These are phyloP conservation scores for Crypturellus undulatus DNA, from an alignment of 2,113 vertebrate species.

Conservation along the genomic window DNA sequence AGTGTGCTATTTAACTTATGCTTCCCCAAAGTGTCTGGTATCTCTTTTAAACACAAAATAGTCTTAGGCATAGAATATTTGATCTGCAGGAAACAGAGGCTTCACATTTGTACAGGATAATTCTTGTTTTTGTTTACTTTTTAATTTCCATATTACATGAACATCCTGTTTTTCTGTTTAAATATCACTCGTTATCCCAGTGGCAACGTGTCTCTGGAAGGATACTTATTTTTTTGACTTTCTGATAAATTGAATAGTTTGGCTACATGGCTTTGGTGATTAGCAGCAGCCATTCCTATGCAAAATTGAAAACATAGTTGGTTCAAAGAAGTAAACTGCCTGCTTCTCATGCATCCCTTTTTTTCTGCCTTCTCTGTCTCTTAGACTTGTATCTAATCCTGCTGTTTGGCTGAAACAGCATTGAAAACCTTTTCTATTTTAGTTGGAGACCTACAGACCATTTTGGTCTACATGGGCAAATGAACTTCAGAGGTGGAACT, in stretches of 20 bases:
- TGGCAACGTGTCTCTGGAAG: not conserved
- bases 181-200: not conserved
- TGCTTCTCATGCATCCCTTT: not conserved
- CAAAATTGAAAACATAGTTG: not conserved
- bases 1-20: not conserved
- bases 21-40: slow-evolving; percentile 4
- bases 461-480: not conserved
- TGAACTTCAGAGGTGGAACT: not conserved
- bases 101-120: not conserved
- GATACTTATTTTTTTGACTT: not conserved
- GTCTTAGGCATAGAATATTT: slow-evolving; percentile 10
- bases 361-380: not conserved
- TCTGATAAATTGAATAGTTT: not conserved
- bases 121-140: not conserved
- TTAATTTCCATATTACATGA: not conserved
- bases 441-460: not conserved
- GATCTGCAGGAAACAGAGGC: not conserved
- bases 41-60: not conserved
- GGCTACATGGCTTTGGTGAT: not conserved
- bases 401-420: not conserved
- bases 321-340: not conserved
- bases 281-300: not conserved
- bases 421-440: not conserved
- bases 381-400: not conserved
- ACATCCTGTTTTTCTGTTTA: not conserved